phyloP scores from a whole-genome alignment of 2,888 invertebrate species.

The Odontothrips loti region DNA sequence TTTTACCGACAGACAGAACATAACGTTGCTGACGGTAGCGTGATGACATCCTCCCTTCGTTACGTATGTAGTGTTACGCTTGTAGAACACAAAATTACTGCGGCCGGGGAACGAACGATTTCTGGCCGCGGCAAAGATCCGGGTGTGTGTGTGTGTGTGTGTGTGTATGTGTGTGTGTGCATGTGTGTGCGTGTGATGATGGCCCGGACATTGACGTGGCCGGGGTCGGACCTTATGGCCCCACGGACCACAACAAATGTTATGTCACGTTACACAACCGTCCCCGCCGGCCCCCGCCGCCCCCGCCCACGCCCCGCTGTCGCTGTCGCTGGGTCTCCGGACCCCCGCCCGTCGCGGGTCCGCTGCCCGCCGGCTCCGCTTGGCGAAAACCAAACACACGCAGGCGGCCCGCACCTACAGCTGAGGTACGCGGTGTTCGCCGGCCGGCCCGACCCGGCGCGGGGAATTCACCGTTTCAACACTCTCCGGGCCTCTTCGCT shows the following conservation, averaged over 20 bases:
- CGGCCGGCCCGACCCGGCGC: neutral
- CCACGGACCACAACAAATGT: neutral
- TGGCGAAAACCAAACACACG: too few species aligned
- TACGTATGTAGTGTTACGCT: too few species aligned
- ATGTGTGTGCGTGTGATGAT: neutral
- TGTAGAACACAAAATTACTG: too few species aligned
- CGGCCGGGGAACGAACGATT: too few species aligned
- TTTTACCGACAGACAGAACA: too few species aligned
- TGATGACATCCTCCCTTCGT: too few species aligned
- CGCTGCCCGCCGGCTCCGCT: too few species aligned
- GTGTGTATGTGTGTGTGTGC: neutral
- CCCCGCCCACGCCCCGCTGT: neutral
- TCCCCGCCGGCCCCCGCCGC: neutral
- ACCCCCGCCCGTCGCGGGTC: neutral
- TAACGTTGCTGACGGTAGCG: too few species aligned
- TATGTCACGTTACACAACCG: constrained; percentile 14
- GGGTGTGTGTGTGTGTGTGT: neutral
- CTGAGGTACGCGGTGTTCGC: neutral
- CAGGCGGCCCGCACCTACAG: too few species aligned
- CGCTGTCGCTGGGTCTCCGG: neutral
- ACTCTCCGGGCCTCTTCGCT: too few species aligned
- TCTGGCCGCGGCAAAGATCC: neutral
- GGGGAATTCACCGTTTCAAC: neutral
- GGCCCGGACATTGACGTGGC: neutral
- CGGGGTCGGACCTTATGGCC: neutral